phyloP scores from a whole-genome alignment of 1,140 invertebrate genomes.

The Dendroctonus ponderosae region DNA sequence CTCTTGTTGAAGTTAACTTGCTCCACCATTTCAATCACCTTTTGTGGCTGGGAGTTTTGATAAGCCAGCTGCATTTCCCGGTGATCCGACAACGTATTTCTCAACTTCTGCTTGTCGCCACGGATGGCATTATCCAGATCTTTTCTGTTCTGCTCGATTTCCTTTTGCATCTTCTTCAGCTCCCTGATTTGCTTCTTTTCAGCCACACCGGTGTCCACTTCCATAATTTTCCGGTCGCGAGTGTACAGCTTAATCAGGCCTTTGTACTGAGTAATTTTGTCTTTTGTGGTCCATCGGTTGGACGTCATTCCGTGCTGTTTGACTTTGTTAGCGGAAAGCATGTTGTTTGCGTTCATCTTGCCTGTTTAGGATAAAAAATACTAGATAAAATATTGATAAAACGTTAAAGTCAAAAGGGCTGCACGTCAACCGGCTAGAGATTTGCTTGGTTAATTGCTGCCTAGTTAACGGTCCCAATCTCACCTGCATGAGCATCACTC shows the following conservation, averaged over 20 bases:
- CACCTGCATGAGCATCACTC: too few relatives aligned
- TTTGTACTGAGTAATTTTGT: conserved; percentile 64
- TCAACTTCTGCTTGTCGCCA: conserved; percentile 58
- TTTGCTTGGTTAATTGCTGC: conserved; percentile 42
- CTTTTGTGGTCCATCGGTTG: conserved; percentile 60
- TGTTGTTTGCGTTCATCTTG: conserved; percentile 47
- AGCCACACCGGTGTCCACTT: conserved; percentile 54
- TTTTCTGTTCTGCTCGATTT: conserved; percentile 56
- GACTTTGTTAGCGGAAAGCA: conserved; percentile 57
- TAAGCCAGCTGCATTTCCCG: conserved; percentile 58
- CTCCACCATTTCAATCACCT: conserved; percentile 56
- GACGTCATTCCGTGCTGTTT: conserved; percentile 60
- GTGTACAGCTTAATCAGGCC: conserved; percentile 61
- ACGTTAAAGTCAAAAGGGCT: neutral
- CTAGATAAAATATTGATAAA: neutral
- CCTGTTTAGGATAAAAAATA: conserved; percentile 1
- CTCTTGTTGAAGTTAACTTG: conserved; percentile 60
- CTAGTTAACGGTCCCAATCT: conserved; percentile 28
- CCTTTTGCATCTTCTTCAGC: conserved; percentile 54
- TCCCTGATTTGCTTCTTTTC: conserved; percentile 57
- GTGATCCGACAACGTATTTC: conserved; percentile 56
- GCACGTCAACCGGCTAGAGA: neutral
- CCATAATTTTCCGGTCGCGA: conserved; percentile 58
- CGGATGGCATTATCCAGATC: conserved; percentile 57
- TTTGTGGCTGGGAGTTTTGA: conserved; percentile 55